These are phyloP conservation scores for Diplosoma virens DNA, from an alignment of 23 tunicate genomes.

Conservation along the genomic window DNA sequence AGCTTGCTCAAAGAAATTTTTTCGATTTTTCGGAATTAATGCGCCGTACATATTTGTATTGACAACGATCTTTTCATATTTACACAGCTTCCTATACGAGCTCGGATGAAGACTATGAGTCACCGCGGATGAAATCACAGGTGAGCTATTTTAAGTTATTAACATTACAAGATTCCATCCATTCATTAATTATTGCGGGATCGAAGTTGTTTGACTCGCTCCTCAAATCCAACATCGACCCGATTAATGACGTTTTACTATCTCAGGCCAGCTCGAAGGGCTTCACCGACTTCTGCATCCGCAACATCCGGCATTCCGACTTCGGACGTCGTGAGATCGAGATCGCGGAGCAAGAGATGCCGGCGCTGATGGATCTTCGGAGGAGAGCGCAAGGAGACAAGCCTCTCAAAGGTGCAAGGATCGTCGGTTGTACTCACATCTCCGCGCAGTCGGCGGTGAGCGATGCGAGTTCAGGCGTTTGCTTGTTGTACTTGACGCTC, in stretches of 20 bases:
- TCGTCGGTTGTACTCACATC: constrained; percentile 95
- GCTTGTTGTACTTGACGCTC: no score
- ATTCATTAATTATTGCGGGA: no score
- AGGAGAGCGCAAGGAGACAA: constrained; percentile 89
- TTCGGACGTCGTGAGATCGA: constrained; percentile 96
- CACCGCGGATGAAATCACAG: constrained; percentile 65
- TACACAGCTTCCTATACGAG: constrained; percentile 82
- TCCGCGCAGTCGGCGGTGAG: constrained; percentile 97
- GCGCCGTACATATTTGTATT: no score
- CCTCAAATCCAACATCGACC: no score
- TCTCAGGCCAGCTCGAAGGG: constrained; percentile 53
- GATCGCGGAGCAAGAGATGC: constrained; percentile 99
- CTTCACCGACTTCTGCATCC: constrained; percentile 90
- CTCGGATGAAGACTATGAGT: constrained; percentile 85
- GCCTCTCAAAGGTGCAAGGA: constrained; percentile 84
- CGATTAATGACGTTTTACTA: neutral
- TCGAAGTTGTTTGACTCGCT: no score
- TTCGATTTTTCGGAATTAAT: no score
- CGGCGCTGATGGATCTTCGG: constrained; percentile 90
- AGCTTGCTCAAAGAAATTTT: no score
- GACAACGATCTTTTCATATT: no score
- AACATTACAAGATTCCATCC: no score
- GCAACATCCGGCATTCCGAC: constrained; percentile 79
- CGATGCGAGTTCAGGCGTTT: no score
- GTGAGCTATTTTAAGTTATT: constrained; percentile 35